Base-by-base conservation (phyloP, 2,888 invertebrate species). In the Drosophila tripunctata region DNA sequence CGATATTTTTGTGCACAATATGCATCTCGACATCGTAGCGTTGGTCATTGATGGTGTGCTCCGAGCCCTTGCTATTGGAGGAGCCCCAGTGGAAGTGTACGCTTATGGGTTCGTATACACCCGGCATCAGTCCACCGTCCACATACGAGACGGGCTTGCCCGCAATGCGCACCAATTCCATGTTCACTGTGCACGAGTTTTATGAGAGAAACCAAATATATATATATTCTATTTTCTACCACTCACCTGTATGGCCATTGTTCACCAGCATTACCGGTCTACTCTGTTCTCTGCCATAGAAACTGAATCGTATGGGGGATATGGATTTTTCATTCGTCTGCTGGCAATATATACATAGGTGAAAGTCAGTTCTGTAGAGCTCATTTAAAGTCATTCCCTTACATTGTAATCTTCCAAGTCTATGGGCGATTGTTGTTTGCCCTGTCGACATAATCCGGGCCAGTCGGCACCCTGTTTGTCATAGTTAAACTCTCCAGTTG, bases 71-170 rank as follows among this genome's bases (percentile, higher is more conserved):
- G 87, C 93, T 93, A 89, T 94, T 94, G 80, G 92, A 93, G 66
- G 93, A 93, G 1, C 94, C 91, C 96, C 96, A 96, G 90, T 96
- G 96, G 90, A 96, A 96, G 48, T 90, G 90, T 0, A 90, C 51
- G 21, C 73, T 75, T 6, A 80, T 66, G 0, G 78, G 87, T 43
- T 88, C 89, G 15, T 80, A 90, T 1, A 12, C 58, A 0, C 71
- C 77, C 0, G 40, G 56, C 54, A 88, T 24, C 1, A 75, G 15
- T 1, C 86, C 88, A 1, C 89, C 88, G 2, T 30, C 78, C 7
- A 90, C 75, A 2, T 22, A 12, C n/a, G 75, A 0, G 90, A 78
- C 0, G 67, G 75, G 36, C 10, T 1, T 58, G 50, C 0, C 79
- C 75, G 7, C 62, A 33, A 3, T 22, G 47, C 0, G 71, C 0